Conservation (phyloP, 1,140 invertebrate species). For the Pseudomyrmex flavicornis region DNA sequence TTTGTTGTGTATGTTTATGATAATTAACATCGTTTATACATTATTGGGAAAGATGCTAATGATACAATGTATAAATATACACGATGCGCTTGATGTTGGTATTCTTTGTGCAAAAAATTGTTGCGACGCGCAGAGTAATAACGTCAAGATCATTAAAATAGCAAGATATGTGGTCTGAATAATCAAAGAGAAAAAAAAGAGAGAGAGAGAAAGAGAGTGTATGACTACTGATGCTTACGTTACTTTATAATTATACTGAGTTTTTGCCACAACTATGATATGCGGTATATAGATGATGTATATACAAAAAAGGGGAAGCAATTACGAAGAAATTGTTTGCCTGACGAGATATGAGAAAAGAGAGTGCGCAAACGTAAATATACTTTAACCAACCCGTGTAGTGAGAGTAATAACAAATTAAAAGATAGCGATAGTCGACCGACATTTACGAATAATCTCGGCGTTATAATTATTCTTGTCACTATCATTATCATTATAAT, state of each 20-base stretch:
- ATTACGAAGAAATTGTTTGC: conserved; percentile 76
- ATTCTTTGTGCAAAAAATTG: neutral
- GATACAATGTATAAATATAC: conserved; percentile 4
- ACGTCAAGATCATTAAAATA: conserved; percentile 19
- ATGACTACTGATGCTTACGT: neutral
- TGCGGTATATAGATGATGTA: conserved; percentile 79
- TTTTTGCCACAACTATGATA: conserved; percentile 78
- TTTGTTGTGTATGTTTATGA: conserved; percentile 7
- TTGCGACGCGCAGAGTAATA: neutral
- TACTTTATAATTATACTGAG: conserved; percentile 69
- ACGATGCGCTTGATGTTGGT: neutral
- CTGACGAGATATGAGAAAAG: conserved; percentile 59
- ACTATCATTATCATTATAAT: conserved; percentile 75
- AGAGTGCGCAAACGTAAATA: conserved; percentile 67
- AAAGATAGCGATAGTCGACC: conserved; percentile 78
- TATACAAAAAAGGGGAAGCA: conserved; percentile 72
- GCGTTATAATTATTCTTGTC: conserved; percentile 76
- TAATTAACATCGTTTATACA: conserved; percentile 10
- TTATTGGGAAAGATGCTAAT: conserved; percentile 1
- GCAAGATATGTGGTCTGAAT: conserved; percentile 51
- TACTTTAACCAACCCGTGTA: conserved; percentile 84
- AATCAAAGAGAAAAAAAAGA: neutral
- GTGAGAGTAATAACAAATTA: conserved; percentile 83
- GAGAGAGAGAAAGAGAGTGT: too few relatives aligned
- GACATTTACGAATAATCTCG: conserved; percentile 80